Base-by-base conservation (phyloP, 2,797 vertebrate genomes). In the Dermochelys coriacea region DNA sequence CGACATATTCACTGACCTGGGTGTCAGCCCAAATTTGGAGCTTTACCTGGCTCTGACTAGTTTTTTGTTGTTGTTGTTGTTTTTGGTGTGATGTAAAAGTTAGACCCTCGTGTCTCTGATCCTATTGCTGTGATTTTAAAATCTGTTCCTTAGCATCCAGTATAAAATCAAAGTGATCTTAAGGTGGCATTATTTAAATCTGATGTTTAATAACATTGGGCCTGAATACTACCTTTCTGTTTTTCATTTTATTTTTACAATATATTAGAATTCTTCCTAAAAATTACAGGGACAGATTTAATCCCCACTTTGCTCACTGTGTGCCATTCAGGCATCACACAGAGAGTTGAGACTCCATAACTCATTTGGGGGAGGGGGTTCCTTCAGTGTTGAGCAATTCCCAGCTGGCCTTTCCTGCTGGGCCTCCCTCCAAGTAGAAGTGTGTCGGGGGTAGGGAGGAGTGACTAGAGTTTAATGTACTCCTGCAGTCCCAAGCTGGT, bases 51-150 rank as follows among this genome's bases (percentile, higher is more conserved):
- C 5, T 19, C 54, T 41, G 74, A 27, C 37, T 47, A 77, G 25
- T 91, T 87, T 87, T 91, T 50, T 47, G 18, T 45, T 47, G 14
- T 47, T 49, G 9, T 49, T 49, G 47, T 8, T 47, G 47, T 88
- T 91, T 49, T 45, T 19, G n/a, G 8, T 83, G 41, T 90, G 29
- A 77, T 54, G 95, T 82, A 88, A 87, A 96, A 93, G 34, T 84
- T 45, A 86, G 37, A 68, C 10, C 34, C 52, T 61, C 34, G 27
- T 59, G 27, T 59, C 27, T 91, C 8, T 86, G 64, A 92, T 91
- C 90, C 71, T 83, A 34, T 27, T 0, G 2, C 82, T 21, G 19
- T 55, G 77, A 85, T 4, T 0, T 93, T 41, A 74, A 45, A 37
- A 45, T 74, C 37, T 74, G 19, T 74, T 71, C 21, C 68, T 45